Evolutionary conservation across 53 echinoderm and acorn worm species (phyloP), one percentile per base, ranked within the genome.

Genomic region (Hippasteria phrygiana): DNA sequence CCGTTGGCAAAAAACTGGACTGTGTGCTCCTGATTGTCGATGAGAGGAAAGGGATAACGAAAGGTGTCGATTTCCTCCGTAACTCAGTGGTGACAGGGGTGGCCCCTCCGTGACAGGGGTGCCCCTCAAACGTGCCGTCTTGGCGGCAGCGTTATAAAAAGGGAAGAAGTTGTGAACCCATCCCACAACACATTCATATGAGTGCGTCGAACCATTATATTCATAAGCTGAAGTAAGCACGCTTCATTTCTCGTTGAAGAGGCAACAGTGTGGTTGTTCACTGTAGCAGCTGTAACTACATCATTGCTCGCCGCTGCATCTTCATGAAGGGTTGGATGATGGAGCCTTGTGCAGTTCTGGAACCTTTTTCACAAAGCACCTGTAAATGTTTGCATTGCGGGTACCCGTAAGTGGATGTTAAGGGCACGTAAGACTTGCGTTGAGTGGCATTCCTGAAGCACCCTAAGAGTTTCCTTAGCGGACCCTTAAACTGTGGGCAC

Each of bases 141-240:
- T 76, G 47, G 91, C 91, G 16, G 91, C 91, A 0, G 32, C 53
- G 87, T 77, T 75, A 14, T 91, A 28, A 91, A 36, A 9, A 91
- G 42, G 34, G 91, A 91, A 8, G 91, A 36, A 26, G 78, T 91
- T 9, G 91, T 87, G 46, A 87, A 87, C 50, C 78, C 87, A 56
- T 91, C 91, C 90, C 90, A 90, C 43, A 90, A 50, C 33, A 84
- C 83, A 33, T 56, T 84, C 55, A 90, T 55, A 5, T 46, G 45
- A 5, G 71, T 31, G 16, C 24, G 75, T 31, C 84, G 62, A 81
- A 80, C 67, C 32, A 22, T 50, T 33, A 90, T 69, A 56, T 80
- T 39, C 90, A 90, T 90, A 59, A 90, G 17, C 47, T 90, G 83
- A 55, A 90, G 63, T 34, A 90, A 62, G 43, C 83, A 84, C 69